Percentiles rank a stretch among this genome's conserved stretches.
Conservation (phyloP, 1,140 invertebrate species). For the Dendrolimus punctatus region DNA sequence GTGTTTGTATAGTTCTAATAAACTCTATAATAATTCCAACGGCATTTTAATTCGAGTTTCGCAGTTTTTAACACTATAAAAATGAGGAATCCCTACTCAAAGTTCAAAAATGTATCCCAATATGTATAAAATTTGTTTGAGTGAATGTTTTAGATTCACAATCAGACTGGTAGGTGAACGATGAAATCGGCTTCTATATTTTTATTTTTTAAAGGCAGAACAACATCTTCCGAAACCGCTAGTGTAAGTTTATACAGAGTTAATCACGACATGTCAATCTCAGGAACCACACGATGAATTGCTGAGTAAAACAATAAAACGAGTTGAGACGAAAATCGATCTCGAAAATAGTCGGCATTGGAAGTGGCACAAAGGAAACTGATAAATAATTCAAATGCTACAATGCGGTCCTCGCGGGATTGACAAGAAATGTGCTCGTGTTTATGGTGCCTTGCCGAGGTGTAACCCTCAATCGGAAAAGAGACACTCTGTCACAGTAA, state of each 20-base stretch:
- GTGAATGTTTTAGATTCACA: too few relatives aligned
- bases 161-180: too few relatives aligned
- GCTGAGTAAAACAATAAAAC: constrained; percentile 30
- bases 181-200: too few relatives aligned
- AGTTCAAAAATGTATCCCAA: too few relatives aligned
- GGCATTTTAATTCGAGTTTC: too few relatives aligned
- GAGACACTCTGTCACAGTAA: constrained; percentile 20
- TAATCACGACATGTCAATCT: constrained; percentile 25
- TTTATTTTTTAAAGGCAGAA: too few relatives aligned
- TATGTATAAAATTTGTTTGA: too few relatives aligned
- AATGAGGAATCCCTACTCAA: too few relatives aligned
- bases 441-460: constrained; percentile 18
- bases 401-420: constrained; percentile 53
- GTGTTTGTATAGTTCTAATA: too few relatives aligned
- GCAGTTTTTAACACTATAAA: too few relatives aligned
- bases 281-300: constrained; percentile 12
- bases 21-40: too few relatives aligned
- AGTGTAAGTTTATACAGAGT: constrained; percentile 1
- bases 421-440: constrained; percentile 36
- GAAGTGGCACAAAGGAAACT: constrained; percentile 54
- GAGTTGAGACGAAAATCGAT: constrained; percentile 26
- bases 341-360: constrained; percentile 47
- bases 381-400: constrained; percentile 65
- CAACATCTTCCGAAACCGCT: too few relatives aligned
- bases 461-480: constrained; percentile 21